Base-by-base conservation (phyloP, 2,797 vertebrate species). In the Cynopterus sphinx region DNA sequence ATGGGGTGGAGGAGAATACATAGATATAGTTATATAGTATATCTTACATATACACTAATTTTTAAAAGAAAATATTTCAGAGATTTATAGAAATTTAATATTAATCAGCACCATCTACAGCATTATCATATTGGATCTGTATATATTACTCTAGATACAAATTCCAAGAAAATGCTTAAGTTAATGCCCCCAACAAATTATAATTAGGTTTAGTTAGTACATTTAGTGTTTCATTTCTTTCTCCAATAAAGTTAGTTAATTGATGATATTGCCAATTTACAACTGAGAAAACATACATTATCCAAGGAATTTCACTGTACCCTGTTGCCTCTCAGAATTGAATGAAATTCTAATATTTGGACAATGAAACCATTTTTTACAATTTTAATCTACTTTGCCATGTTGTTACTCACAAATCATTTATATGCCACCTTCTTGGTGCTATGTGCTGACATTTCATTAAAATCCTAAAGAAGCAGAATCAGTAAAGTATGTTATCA, bases 381-480 rank as follows among this genome's bases (percentile, higher is more conserved):
- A 79, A 36, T 78, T 95, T 91, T 95, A 96, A 90, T 87, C 92
- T 95, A 65, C 82, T 92, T 82, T 94, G 22, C n/a, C 31, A 57
- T 59, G 39, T 67, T 49, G 3, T 85, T 81, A 65, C 61, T 90
- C 55, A 85, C 85, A 95, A 31, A 92, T 91, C 82, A 85, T 71
- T 85, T 78, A 15, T 21, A 26, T 41, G 61, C 53, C n/a, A 31
- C 46, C 3, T 71, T 86, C 81, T 87, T 57, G 8, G 31, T 57
- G 36, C 55, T 39, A 70, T 28, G 13, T 3, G 16, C 31, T 94
- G 88, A 57, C 59, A 91, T 90, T 95, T 91, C 91, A 92, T 96
- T 97, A 97, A 95, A 95, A 83, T 89, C 49, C 16, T 53, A 26
- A 70, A 93, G 53, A 70, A 74, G 70, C n/a, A 91, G 74, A 96